A percentile compares a stretch with the other conserved stretches of the same genome.
Conservation (phyloP, 2,797 vertebrate genomes). For the Lagocephalus sceleratus region DNA sequence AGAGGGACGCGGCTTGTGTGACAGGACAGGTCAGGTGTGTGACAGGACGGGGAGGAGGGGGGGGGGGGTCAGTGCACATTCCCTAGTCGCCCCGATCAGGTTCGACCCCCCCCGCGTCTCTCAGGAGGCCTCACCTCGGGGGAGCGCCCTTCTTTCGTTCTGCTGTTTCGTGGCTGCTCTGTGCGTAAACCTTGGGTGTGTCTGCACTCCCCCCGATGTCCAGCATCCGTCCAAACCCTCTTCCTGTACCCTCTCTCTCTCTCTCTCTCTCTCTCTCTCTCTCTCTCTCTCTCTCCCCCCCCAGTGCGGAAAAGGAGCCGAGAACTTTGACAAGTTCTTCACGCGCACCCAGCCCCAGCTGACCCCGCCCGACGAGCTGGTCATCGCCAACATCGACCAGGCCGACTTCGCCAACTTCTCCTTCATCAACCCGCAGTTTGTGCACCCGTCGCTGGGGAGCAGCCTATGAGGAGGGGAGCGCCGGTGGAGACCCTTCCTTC, state of each 20-base stretch:
- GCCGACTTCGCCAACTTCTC: conserved; percentile 93
- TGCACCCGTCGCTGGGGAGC: conserved; percentile 74
- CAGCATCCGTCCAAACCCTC: background rate
- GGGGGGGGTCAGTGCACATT: conserved; percentile 9
- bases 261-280: conserved; percentile 1
- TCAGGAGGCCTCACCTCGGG: too few species aligned
- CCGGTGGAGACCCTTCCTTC: conserved; percentile 23
- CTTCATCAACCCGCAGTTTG: conserved; percentile 88
- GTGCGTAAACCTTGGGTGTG: background rate
- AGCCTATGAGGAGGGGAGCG: conserved; percentile 72
- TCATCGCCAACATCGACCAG: conserved; percentile 96
- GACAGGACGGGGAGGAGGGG: conserved; percentile 2
- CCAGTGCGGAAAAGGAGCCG: conserved; percentile 91
- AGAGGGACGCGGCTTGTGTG: too few species aligned
- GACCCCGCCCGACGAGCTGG: conserved; percentile 91
- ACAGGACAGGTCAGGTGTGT: conserved; percentile 2
- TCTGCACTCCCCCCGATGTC: background rate
- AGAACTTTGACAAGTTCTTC: conserved; percentile 98
- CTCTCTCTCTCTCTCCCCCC: conserved; percentile 31
- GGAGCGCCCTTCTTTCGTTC: too few species aligned
- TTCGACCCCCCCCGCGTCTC: too few species aligned
- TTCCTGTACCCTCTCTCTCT: too few species aligned
- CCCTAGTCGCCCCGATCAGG: conserved; percentile 2
- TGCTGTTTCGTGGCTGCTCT: background rate
- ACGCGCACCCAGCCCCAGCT: conserved; percentile 91